Evolutionary conservation across 2,113 vertebrate species (phyloP).

Genomic region (Forbesichthys papilliferus): DNA sequence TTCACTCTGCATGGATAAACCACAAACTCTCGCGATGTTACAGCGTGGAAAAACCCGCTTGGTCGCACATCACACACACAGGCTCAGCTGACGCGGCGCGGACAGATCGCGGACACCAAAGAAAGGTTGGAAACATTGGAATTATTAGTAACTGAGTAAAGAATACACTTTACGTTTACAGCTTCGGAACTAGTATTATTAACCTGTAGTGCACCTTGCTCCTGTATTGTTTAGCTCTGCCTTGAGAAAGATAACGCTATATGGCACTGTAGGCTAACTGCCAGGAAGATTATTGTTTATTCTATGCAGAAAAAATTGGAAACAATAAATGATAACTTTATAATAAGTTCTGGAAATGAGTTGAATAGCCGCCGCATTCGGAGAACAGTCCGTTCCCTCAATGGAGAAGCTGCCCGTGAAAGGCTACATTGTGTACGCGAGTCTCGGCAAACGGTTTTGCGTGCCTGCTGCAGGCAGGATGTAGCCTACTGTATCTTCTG

Average conservation of each 20-base stretch:
- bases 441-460: constrained; percentile 32
- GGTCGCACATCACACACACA: constrained; percentile 18
- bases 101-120: constrained; percentile 4
- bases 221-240: not conserved
- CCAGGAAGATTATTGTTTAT: constrained; percentile 16
- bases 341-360: not conserved
- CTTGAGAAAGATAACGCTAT: not conserved
- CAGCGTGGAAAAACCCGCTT: constrained; percentile 4
- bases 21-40: constrained; percentile 59
- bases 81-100: constrained; percentile 63
- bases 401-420: constrained; percentile 42
- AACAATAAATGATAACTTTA: not conserved
- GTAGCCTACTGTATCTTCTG: constrained; percentile 10
- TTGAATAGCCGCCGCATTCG: not conserved
- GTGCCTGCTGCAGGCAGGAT: constrained; percentile 55
- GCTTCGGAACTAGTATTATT: no score
- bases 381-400: constrained; percentile 32
- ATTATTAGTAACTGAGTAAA: fast-evolving
- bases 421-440: constrained; percentile 64
- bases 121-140: constrained; percentile 32
- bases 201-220: not conserved
- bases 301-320: not conserved
- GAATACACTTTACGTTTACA: not conserved
- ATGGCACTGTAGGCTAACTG: not conserved
- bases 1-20: constrained; percentile 42